phyloP scores from a whole-genome alignment of 1,140 invertebrate genomes.

The Euwallacea similis region DNA sequence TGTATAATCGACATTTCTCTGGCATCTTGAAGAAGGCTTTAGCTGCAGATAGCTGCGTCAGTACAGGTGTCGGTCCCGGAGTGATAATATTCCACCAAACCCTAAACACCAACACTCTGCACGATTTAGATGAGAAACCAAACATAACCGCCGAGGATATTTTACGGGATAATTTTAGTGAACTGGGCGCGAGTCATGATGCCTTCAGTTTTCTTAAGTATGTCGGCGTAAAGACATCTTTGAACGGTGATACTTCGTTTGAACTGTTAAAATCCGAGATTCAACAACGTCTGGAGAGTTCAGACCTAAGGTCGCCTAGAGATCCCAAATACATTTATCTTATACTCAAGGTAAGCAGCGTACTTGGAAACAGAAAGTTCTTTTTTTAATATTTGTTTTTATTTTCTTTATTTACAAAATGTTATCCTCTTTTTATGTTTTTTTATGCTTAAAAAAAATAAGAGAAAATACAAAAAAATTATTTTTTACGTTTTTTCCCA shows the following conservation, averaged over 20 bases:
- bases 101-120: conserved; percentile 64
- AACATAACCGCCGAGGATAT: conserved; percentile 66
- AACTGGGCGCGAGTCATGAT: conserved; percentile 66
- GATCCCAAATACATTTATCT: conserved; percentile 67
- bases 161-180: conserved; percentile 64
- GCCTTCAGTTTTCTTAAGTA: conserved; percentile 76
- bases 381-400: too few species aligned
- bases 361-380: too few species aligned
- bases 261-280: conserved; percentile 57
- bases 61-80: conserved; percentile 64
- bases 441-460: background rate
- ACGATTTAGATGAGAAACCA: conserved; percentile 55
- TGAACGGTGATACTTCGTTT: conserved; percentile 63
- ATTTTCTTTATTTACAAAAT: background rate
- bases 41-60: conserved; percentile 37
- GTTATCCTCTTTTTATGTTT: background rate
- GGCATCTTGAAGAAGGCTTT: conserved; percentile 53
- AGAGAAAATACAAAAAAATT: background rate
- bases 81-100: conserved; percentile 85
- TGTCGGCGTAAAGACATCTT: conserved; percentile 65
- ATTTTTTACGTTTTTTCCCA: background rate
- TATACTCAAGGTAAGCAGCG: conserved; percentile 62
- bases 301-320: conserved; percentile 67
- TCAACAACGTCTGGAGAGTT: conserved; percentile 66
- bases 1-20: conserved; percentile 76